phyloP scores from a whole-genome alignment of 2,113 vertebrate species.

The Albula goreensis region DNA sequence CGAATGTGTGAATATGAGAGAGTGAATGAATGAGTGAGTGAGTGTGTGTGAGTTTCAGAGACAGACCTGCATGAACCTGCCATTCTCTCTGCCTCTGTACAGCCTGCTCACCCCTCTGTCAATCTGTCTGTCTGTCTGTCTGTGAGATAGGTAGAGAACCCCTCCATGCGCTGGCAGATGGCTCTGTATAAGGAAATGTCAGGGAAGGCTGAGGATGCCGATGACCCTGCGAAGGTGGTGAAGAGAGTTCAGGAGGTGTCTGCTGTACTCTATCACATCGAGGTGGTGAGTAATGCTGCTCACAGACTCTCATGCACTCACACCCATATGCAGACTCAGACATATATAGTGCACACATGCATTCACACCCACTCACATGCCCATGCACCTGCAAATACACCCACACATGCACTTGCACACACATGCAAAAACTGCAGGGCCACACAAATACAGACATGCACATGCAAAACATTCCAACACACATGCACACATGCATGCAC shows the following conservation, averaged over 20 bases:
- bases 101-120: too few relatives aligned
- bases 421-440: too few relatives aligned
- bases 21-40: too few relatives aligned
- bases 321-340: background rate
- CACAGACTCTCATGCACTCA: background rate
- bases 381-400: too few relatives aligned
- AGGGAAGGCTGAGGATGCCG: conserved; percentile 85
- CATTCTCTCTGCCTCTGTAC: background rate
- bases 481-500: background rate
- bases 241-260: conserved; percentile 89
- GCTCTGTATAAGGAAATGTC: conserved; percentile 85
- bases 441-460: too few relatives aligned
- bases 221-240: conserved; percentile 83
- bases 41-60: too few relatives aligned
- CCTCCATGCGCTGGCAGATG: conserved; percentile 93
- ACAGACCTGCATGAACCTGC: too few relatives aligned
- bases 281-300: conserved; percentile 69
- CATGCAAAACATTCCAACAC: background rate
- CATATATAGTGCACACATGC: background rate
- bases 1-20: too few relatives aligned
- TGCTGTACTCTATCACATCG: conserved; percentile 86
- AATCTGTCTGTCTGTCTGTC: background rate
- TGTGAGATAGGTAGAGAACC: conserved; percentile 79
- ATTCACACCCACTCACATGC: background rate
- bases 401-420: too few relatives aligned